phyloP scores from a whole-genome alignment of 2,888 invertebrate species.

The Ypsolopha sequella region DNA sequence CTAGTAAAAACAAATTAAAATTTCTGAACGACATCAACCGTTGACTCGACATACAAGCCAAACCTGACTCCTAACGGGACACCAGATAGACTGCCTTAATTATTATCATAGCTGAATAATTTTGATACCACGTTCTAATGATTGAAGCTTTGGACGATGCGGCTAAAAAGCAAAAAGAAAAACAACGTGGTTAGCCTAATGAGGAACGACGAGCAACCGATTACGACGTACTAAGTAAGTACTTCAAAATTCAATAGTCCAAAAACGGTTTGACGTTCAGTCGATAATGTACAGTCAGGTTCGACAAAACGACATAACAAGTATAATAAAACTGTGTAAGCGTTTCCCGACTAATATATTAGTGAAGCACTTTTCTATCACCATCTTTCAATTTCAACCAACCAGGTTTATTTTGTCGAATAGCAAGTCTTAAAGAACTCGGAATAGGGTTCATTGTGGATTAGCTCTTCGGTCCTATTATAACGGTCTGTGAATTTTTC shows the following conservation, averaged over 20 bases:
- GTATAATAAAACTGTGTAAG: slow-evolving; percentile 9
- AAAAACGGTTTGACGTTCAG: background rate
- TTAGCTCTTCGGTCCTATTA: no score
- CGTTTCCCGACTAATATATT: slow-evolving; percentile 30
- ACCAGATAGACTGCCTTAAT: background rate
- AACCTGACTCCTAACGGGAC: slow-evolving; percentile 1
- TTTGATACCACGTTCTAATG: no score
- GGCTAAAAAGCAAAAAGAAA: background rate
- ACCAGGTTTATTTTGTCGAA: no score
- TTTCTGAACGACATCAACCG: slow-evolving; percentile 1
- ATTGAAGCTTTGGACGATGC: background rate
- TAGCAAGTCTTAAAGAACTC: no score
- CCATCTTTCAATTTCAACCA: slow-evolving; percentile 1
- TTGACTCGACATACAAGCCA: background rate
- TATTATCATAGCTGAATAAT: background rate
- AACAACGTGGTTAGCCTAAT: background rate
- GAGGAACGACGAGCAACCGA: background rate
- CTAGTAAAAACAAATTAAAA: slow-evolving; percentile 20
- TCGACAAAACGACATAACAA: background rate
- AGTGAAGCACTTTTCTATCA: slow-evolving; percentile 9
- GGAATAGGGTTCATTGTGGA: no score
- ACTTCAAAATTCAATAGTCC: background rate
- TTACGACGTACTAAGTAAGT: no score
- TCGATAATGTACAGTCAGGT: slow-evolving; percentile 1
- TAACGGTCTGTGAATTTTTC: no score